A percentile compares a stretch with the other conserved stretches of the same genome.
Conservation (phyloP, 2,888 invertebrate species). For the Galerucella nymphaeae region DNA sequence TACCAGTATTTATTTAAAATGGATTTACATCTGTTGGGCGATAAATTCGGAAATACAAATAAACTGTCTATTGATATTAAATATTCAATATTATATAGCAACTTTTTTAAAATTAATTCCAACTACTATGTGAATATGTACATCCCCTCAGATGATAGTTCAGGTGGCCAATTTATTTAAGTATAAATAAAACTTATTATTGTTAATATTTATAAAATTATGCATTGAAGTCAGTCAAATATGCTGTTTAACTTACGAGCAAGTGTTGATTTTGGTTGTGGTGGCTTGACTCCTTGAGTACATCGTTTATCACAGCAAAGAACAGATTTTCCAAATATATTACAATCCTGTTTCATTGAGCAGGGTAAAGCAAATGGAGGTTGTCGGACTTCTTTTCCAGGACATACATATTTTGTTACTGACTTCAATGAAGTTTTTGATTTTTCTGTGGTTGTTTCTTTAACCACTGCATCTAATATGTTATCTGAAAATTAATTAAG, state of each 20-base stretch:
- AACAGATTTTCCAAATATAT: conserved; percentile 67
- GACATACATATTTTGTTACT: conserved; percentile 58
- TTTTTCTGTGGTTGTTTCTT: conserved; percentile 3
- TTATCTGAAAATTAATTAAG: conserved; percentile 12
- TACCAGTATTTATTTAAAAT: too few relatives aligned
- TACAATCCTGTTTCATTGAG: conserved; percentile 68
- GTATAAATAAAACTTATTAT: too few relatives aligned
- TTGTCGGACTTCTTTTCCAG: conserved; percentile 65
- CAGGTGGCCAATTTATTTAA: too few relatives aligned
- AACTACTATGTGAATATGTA: too few relatives aligned
- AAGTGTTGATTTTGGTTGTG: conserved; percentile 62
- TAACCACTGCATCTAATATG: conserved; percentile 12
- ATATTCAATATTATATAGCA: too few relatives aligned
- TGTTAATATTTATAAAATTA: too few relatives aligned
- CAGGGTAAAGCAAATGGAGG: conserved; percentile 65
- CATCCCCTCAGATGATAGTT: too few relatives aligned
- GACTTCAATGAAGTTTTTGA: conserved; percentile 20
- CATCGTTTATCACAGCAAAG: conserved; percentile 73
- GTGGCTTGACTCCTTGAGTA: conserved; percentile 71
- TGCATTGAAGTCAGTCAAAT: background rate
- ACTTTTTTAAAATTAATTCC: too few relatives aligned
- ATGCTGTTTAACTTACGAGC: conserved; percentile 55
- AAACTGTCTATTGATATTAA: too few relatives aligned
- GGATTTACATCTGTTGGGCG: too few relatives aligned
- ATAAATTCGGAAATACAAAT: too few relatives aligned